Percentiles rank a stretch among this genome's conserved stretches.
phyloP scores from a whole-genome alignment of 2,113 vertebrate species.

The Forbesichthys agassizii region DNA sequence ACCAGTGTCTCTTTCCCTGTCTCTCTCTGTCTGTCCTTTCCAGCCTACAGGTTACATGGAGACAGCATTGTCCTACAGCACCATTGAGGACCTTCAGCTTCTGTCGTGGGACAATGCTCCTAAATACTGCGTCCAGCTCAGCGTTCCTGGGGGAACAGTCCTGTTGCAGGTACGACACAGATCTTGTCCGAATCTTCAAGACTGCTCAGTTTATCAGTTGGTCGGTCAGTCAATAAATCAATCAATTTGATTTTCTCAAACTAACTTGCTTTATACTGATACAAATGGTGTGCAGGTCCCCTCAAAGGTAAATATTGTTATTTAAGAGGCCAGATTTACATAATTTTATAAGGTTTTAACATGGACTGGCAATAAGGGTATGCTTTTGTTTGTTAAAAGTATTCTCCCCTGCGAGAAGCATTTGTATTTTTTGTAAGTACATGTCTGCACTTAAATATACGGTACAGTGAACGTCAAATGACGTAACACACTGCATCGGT shows the following conservation, averaged over 20 bases:
- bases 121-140: conserved; percentile 99
- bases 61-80: conserved; percentile 93
- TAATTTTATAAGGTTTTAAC: not conserved
- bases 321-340: no score
- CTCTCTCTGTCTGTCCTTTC: conserved; percentile 21
- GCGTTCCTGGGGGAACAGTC: conserved; percentile 92
- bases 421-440: no score
- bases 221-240: no score
- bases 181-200: not conserved
- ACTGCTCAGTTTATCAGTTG: no score
- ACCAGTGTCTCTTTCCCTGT: conserved; percentile 20
- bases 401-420: no score
- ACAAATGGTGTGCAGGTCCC: no score
- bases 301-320: no score
- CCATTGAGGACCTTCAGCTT: conserved; percentile 96
- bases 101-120: conserved; percentile 99
- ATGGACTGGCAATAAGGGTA: no score
- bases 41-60: conserved; percentile 99
- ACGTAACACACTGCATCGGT: not conserved
- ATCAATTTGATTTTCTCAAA: not conserved
- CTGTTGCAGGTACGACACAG: conserved; percentile 87
- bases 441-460: no score
- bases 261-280: no score
- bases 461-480: not conserved
- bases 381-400: no score